phyloP scores from a whole-genome alignment of 2,113 vertebrate species.

The Paracanthobrama guichenoti region DNA sequence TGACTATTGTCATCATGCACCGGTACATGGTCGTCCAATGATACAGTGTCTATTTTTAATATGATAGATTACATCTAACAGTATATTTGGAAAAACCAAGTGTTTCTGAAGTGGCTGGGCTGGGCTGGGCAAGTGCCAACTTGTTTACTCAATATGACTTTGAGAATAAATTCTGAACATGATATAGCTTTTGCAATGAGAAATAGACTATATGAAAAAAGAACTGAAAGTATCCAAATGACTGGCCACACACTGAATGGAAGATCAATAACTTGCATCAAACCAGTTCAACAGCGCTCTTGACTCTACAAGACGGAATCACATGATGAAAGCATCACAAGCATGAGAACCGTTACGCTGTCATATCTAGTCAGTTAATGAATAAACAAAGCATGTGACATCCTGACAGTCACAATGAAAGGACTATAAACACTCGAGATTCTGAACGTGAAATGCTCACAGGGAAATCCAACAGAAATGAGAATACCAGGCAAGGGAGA shows the following conservation, averaged over 20 bases:
- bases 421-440: conserved; percentile 44
- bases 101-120: conserved; percentile 5
- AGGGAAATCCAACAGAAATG: conserved; percentile 13
- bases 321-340: conserved; percentile 19
- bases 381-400: conserved; percentile 23
- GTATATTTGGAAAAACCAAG: not conserved
- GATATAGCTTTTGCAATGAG: conserved; percentile 8
- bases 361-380: conserved; percentile 43
- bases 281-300: conserved; percentile 13
- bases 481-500: not conserved
- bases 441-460: conserved; percentile 22
- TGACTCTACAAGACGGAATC: conserved; percentile 37
- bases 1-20: not conserved
- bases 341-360: not conserved
- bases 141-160: not conserved
- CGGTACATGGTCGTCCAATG: not conserved
- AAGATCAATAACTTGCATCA: conserved; percentile 45
- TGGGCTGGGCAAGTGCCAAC: not conserved
- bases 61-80: not conserved
- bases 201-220: not conserved
- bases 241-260: not conserved
- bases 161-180: not conserved
- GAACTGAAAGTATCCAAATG: conserved; percentile 15
- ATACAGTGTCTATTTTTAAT: not conserved
- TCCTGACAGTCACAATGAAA: conserved; percentile 34